These are phyloP conservation scores for Alligator sinensis DNA, from an alignment of 2,113 vertebrate species.

Conservation along the genomic window DNA sequence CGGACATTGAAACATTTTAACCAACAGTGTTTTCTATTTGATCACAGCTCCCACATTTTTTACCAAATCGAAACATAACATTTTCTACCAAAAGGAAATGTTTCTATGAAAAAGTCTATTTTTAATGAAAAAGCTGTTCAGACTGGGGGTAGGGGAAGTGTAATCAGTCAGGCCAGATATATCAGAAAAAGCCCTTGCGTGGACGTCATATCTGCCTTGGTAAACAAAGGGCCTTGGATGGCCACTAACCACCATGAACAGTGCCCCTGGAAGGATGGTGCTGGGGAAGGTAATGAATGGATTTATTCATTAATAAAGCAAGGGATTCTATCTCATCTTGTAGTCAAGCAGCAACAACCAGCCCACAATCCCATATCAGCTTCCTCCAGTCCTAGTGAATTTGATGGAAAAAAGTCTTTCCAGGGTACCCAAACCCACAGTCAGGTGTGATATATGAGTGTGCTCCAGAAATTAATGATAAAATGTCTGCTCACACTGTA, in stretches of 20 bases:
- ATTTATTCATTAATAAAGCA: conserved; percentile 49
- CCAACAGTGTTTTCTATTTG: background rate
- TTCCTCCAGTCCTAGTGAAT: background rate
- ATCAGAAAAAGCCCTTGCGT: background rate
- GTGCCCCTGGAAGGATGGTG: conserved; percentile 19
- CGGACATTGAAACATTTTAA: background rate
- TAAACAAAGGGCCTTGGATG: conserved; percentile 15
- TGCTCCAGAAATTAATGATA: too few relatives aligned
- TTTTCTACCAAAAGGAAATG: background rate
- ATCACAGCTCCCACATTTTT: background rate
- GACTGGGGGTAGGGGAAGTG: fast-evolving
- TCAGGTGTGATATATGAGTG: too few relatives aligned
- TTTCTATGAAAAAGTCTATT: background rate
- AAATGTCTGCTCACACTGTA: too few relatives aligned
- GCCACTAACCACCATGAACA: conserved; percentile 30
- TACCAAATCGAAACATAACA: background rate
- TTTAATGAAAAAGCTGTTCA: background rate
- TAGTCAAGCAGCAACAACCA: background rate
- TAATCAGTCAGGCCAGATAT: fast-evolving
- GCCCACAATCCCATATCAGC: background rate
- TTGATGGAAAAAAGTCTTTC: background rate
- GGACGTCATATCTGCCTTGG: background rate
- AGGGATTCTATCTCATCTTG: background rate
- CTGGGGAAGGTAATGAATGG: conserved; percentile 8
- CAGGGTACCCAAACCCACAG: background rate